Evolutionary conservation across 2,113 vertebrate genomes (phyloP).

Genomic region (Caranx melampygus): DNA sequence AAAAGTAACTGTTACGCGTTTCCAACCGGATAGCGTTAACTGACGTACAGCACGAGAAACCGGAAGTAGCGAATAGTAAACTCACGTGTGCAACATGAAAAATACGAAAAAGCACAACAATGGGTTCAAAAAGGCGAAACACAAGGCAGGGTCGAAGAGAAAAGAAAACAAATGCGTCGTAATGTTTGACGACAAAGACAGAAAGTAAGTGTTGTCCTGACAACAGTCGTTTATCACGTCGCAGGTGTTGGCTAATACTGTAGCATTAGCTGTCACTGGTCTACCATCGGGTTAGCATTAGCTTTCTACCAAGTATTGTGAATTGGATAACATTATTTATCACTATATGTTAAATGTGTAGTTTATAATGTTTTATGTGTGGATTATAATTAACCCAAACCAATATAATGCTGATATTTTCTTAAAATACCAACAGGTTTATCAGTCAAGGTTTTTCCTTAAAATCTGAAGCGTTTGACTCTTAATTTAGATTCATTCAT

Average conservation of each 20-base stretch:
- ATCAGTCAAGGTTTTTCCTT: neutral
- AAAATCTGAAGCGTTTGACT: neutral
- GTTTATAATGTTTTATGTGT: neutral
- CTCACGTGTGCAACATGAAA: conserved; percentile 74
- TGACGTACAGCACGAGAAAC: neutral
- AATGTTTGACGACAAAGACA: conserved; percentile 79
- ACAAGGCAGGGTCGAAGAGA: conserved; percentile 75
- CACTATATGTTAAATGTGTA: neutral
- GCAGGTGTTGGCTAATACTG: neutral
- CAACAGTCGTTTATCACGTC: neutral
- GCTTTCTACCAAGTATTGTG: neutral
- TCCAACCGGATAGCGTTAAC: conserved; percentile 34
- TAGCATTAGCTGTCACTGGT: conserved; percentile 15
- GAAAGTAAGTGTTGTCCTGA: conserved; percentile 75
- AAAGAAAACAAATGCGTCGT: conserved; percentile 79
- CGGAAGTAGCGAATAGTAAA: neutral
- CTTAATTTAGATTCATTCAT: no score
- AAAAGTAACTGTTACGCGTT: neutral
- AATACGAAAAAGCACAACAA: conserved; percentile 56
- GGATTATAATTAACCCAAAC: neutral
- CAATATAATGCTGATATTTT: neutral
- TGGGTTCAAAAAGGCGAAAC: conserved; percentile 43
- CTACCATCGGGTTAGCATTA: neutral
- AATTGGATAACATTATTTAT: neutral
- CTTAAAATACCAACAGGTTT: neutral